These are phyloP conservation scores for Rallus limicola DNA, from an alignment of 2,113 vertebrate genomes.

Conservation along the genomic window DNA sequence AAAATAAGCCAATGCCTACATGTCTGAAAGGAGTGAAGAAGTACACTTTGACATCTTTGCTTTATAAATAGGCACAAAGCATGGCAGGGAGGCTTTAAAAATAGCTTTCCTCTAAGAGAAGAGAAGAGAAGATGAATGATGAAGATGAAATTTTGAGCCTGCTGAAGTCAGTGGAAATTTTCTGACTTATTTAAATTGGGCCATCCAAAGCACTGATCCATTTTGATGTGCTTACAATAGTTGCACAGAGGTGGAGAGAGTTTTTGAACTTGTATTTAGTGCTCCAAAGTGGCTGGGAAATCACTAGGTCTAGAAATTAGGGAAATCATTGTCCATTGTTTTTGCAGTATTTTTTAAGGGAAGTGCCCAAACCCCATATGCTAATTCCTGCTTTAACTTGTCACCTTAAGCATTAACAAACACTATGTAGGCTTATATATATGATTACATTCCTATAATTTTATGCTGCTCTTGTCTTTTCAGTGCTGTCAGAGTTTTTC, in stretches of 20 bases:
- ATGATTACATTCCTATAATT: background rate
- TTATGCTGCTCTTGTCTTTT: background rate
- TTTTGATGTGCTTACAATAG: constrained; percentile 5
- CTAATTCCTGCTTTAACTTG: background rate
- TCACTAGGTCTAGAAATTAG: background rate
- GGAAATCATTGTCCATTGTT: background rate
- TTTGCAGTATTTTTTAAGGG: background rate
- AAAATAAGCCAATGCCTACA: background rate
- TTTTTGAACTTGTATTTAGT: background rate
- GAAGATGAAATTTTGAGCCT: background rate
- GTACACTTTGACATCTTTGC: constrained; percentile 5
- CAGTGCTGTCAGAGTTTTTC: background rate
- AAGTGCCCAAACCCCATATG: background rate
- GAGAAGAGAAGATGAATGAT: background rate
- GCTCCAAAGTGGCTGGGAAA: background rate
- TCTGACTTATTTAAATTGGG: background rate
- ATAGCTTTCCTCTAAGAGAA: constrained; percentile 23
- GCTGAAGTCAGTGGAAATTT: background rate
- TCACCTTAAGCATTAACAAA: background rate
- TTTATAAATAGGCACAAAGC: constrained; percentile 55
- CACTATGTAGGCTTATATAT: background rate
- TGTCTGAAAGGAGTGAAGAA: background rate
- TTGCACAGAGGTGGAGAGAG: background rate
- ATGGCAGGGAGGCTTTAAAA: constrained; percentile 46
- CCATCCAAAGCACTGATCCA: background rate